Percentiles rank a stretch among this genome's conserved stretches.
phyloP scores from a whole-genome alignment of 2,797 vertebrate species.

The Channallabes apus region DNA sequence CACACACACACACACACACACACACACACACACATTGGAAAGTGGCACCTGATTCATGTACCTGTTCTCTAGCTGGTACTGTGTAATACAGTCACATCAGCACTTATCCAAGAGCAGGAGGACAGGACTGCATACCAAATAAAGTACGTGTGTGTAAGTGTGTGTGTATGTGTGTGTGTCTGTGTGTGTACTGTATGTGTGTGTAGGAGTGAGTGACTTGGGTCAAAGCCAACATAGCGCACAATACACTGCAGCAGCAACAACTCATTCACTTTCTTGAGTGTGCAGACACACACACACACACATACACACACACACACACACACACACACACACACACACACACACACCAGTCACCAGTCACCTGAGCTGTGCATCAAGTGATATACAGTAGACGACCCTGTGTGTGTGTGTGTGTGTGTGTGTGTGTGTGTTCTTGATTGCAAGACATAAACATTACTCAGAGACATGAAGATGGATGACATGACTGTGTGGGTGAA shows the following conservation, averaged over 20 bases:
- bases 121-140: slow-evolving; percentile 40
- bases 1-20: not conserved
- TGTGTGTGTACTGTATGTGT: slow-evolving; percentile 29
- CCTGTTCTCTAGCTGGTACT: slow-evolving; percentile 11
- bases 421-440: slow-evolving; percentile 28
- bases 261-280: not conserved
- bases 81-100: slow-evolving; percentile 40
- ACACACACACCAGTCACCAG: slow-evolving; percentile 10
- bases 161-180: slow-evolving; percentile 18
- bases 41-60: slow-evolving; percentile 20
- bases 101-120: slow-evolving; percentile 36
- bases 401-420: slow-evolving; percentile 15
- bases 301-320: not conserved
- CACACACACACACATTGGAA: not conserved
- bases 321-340: not conserved
- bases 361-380: too few relatives aligned
- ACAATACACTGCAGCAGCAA: slow-evolving; percentile 4
- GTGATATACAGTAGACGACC: too few relatives aligned
- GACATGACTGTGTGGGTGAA: slow-evolving; percentile 38
- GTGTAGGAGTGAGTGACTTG: not conserved
- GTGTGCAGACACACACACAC: not conserved
- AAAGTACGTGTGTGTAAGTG: slow-evolving; percentile 30
- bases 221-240: not conserved
- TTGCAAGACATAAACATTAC: slow-evolving; percentile 45
- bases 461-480: slow-evolving; percentile 42